Conservation (phyloP, 2,113 vertebrate genomes). For the Cottus gobio region DNA sequence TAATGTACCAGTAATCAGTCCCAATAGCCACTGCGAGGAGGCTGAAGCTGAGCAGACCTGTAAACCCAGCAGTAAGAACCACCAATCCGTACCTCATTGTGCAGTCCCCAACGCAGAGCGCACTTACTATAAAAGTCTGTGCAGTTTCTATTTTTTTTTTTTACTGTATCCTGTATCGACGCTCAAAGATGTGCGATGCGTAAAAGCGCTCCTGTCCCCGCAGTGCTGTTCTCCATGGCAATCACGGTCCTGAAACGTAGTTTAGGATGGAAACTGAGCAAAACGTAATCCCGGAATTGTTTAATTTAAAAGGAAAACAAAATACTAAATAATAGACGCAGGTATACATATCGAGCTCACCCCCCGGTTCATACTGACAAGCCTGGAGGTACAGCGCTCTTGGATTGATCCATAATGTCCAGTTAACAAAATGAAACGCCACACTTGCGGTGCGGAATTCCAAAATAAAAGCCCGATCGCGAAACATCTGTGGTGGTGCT, state of each 20-base stretch:
- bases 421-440: neutral
- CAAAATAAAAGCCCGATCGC: constrained; percentile 47
- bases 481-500: neutral
- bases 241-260: neutral
- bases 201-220: constrained; percentile 60
- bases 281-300: neutral
- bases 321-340: neutral
- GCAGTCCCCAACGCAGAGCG: constrained; percentile 10
- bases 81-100: constrained; percentile 79
- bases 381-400: constrained; percentile 14
- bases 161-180: neutral
- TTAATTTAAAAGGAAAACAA: neutral
- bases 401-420: constrained; percentile 12
- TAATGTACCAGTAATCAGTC: constrained; percentile 87
- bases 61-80: constrained; percentile 80
- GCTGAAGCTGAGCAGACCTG: constrained; percentile 82
- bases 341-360: neutral
- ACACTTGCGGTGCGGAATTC: neutral
- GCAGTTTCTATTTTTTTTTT: neutral
- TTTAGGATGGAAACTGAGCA: neutral
- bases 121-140: neutral
- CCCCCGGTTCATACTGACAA: neutral
- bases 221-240: constrained; percentile 25
- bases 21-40: constrained; percentile 82
- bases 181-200: constrained; percentile 43